Conservation (phyloP, 2,888 invertebrate genomes). For the Ypsolopha sequella region DNA sequence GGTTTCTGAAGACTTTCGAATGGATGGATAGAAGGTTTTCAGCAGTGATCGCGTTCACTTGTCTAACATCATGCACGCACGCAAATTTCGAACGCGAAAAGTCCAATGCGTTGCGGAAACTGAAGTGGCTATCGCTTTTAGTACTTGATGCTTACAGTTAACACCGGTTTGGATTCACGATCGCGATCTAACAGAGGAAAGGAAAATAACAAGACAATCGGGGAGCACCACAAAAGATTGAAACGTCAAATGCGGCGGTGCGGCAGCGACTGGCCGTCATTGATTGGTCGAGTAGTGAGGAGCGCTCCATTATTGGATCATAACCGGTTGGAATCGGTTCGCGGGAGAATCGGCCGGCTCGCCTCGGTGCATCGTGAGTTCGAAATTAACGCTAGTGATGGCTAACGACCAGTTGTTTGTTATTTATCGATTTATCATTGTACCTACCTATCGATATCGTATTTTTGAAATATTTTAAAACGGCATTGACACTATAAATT, state of each 20-base stretch:
- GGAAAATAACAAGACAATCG: slow-evolving; percentile 30
- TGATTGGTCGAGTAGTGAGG: slow-evolving; percentile 54
- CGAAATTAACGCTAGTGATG: slow-evolving; percentile 38
- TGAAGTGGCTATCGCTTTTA: not conserved
- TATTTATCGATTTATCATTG: not conserved
- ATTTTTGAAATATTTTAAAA: no score
- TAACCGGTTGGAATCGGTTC: slow-evolving; percentile 61
- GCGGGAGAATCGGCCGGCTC: slow-evolving; percentile 53
- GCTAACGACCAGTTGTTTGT: not conserved
- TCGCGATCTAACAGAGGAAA: slow-evolving; percentile 23
- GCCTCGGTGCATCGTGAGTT: slow-evolving; percentile 42
- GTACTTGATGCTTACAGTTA: slow-evolving; percentile 14
- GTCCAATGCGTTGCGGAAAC: not conserved
- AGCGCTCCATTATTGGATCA: slow-evolving; percentile 48
- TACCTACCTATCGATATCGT: no score
- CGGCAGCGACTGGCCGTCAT: slow-evolving; percentile 44
- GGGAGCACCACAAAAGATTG: slow-evolving; percentile 13
- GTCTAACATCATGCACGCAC: slow-evolving; percentile 54
- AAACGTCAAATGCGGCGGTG: slow-evolving; percentile 29
- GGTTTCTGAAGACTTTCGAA: not conserved
- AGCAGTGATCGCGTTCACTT: slow-evolving; percentile 31
- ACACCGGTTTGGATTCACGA: slow-evolving; percentile 23
- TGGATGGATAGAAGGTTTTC: not conserved
- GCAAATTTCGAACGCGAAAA: not conserved
- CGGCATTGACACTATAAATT: no score